A percentile compares a stretch with the other conserved stretches of the same genome.
phyloP scores from a whole-genome alignment of 2,888 invertebrate species.

The Zygaena filipendulae region DNA sequence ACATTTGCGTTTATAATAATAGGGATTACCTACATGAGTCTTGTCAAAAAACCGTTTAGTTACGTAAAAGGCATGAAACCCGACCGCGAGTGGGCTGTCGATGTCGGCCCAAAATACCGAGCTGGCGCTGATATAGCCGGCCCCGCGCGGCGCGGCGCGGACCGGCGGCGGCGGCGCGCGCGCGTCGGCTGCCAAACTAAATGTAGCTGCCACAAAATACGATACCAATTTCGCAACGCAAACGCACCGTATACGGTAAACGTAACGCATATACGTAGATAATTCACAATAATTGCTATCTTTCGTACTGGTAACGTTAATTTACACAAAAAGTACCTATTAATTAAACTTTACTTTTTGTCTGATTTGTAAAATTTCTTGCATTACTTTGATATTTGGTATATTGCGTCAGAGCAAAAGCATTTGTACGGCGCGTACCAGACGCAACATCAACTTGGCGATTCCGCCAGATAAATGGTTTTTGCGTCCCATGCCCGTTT shows the following conservation, averaged over 20 bases:
- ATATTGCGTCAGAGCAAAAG: too few relatives aligned
- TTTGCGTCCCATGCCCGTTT: too few relatives aligned
- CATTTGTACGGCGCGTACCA: too few relatives aligned
- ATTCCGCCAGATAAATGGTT: too few relatives aligned
- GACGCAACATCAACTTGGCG: too few relatives aligned
- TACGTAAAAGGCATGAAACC: constrained; percentile 23
- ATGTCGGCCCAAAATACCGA: constrained; percentile 29
- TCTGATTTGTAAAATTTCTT: constrained; percentile 7
- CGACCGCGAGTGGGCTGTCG: constrained; percentile 28
- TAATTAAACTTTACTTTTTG: not conserved
- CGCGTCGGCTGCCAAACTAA: too few relatives aligned
- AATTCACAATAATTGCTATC: not conserved
- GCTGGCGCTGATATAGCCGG: constrained; percentile 22
- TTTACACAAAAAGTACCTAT: too few relatives aligned
- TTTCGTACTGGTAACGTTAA: constrained; percentile 2
- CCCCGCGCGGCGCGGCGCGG: constrained; percentile 15
- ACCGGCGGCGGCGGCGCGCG: constrained; percentile 9
- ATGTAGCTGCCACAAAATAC: constrained; percentile 22
- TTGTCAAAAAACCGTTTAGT: too few relatives aligned
- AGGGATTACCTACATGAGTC: too few relatives aligned
- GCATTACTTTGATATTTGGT: too few relatives aligned
- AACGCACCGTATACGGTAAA: constrained; percentile 16
- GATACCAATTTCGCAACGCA: constrained; percentile 36
- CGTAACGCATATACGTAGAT: not conserved
- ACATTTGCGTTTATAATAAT: too few relatives aligned